Percentiles rank a stretch among this genome's conserved stretches.
Evolutionary conservation across 2,113 vertebrate genomes (phyloP).

Genomic region (Pyxicephalus adspersus): DNA sequence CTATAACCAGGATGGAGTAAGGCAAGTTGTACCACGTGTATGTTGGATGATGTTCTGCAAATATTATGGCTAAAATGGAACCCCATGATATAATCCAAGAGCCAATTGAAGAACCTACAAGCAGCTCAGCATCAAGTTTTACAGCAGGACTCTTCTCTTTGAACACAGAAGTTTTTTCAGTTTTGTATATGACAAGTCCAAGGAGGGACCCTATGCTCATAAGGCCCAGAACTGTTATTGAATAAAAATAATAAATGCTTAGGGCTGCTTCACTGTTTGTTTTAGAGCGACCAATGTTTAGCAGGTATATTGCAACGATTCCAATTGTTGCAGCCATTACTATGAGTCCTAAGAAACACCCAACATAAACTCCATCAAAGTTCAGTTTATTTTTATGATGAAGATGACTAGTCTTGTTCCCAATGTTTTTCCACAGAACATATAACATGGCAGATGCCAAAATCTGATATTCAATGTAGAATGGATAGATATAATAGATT

Average conservation of each 20-base stretch:
- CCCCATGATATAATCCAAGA: constrained; percentile 84
- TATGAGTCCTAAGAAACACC: constrained; percentile 72
- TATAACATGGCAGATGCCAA: constrained; percentile 81
- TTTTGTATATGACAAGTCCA: constrained; percentile 74
- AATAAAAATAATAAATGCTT: constrained; percentile 78
- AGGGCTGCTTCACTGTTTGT: constrained; percentile 69
- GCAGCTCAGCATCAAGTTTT: constrained; percentile 74
- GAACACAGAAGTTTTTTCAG: constrained; percentile 67
- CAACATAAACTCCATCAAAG: constrained; percentile 65
- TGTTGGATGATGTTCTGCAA: constrained; percentile 58
- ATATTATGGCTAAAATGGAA: constrained; percentile 71
- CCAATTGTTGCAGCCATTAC: constrained; percentile 75
- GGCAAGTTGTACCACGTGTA: constrained; percentile 75
- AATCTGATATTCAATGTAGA: constrained; percentile 83
- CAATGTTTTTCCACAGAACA: constrained; percentile 84
- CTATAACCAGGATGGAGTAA: constrained; percentile 73
- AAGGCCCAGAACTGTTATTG: constrained; percentile 71
- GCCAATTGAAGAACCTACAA: constrained; percentile 75
- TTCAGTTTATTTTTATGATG: constrained; percentile 62
- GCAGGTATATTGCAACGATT: constrained; percentile 72
- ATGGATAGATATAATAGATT: constrained; percentile 79
- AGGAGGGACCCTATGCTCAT: constrained; percentile 69
- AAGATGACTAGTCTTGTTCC: constrained; percentile 67
- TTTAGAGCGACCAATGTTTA: constrained; percentile 68
- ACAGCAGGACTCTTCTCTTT: constrained; percentile 73